These are phyloP conservation scores for Drosophila sproati DNA, from an alignment of 1,140 invertebrate species.

Conservation along the genomic window DNA sequence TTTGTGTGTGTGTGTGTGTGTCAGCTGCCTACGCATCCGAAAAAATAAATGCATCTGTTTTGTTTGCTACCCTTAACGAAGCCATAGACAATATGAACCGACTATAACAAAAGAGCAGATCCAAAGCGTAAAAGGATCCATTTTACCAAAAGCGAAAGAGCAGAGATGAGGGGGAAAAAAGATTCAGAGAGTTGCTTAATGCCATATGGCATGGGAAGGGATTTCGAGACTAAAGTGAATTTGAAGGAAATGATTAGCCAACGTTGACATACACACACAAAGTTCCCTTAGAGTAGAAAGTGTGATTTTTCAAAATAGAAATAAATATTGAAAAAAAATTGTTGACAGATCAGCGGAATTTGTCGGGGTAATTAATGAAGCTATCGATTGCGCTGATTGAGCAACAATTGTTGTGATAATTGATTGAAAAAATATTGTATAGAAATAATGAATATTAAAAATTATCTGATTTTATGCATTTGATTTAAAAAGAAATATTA, in stretches of 20 bases:
- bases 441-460: too few species aligned
- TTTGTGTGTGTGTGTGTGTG: constrained; percentile 28
- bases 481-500: too few species aligned
- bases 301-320: constrained; percentile 6
- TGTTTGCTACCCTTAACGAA: constrained; percentile 54
- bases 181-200: constrained; percentile 3
- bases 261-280: constrained; percentile 63
- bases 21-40: constrained; percentile 48
- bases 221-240: constrained; percentile 11
- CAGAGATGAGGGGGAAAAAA: not conserved
- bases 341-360: constrained; percentile 2
- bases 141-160: constrained; percentile 19
- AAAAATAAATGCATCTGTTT: constrained; percentile 72
- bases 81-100: constrained; percentile 36
- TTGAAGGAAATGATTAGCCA: constrained; percentile 69
- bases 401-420: not conserved
- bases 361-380: constrained; percentile 2
- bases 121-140: constrained; percentile 77
- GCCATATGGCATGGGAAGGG: constrained; percentile 45
- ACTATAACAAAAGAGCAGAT: constrained; percentile 44
- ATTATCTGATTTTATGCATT: too few species aligned
- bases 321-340: constrained; percentile 5
- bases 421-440: too few species aligned
- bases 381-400: not conserved
- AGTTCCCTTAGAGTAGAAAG: constrained; percentile 5